Base-by-base conservation (phyloP, 2,797 vertebrate species). In the Poliocrania exsul region DNA sequence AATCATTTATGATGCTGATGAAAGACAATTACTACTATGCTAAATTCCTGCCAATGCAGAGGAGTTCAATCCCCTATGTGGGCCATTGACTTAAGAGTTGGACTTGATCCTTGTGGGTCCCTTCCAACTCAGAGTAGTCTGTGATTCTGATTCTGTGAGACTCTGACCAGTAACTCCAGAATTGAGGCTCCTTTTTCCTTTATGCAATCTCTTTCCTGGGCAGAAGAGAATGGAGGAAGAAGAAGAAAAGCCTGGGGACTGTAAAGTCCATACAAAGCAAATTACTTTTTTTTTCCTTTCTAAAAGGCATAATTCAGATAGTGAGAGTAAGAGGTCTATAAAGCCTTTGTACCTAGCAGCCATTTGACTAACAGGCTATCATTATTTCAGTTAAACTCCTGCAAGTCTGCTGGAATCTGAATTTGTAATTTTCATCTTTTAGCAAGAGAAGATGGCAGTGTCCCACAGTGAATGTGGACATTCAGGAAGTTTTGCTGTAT, bases 321-420 rank as follows among this genome's bases (percentile, higher is more conserved):
- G 53, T 42, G 21, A 16, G 51, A 82, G 21, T 84, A 61, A 73
- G 71, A 64, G 40, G 33, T 46, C 33, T 40, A 80, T 77, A 86
- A 96, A 91, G 50, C 49, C 19, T 92, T 95, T 80, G 35, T 85
- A 86, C 49, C 33, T 91, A 84, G 51, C 58, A 92, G 53, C 23
- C n/a, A 58, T 90, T 65, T 88, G 86, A 84, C 50, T 80, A 82
- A 28, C 29, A 81, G 35, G 15, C 33, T 86, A 17, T 81, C 31
- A 15, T 93, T 91, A 81, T 87, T 93, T 87, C 50, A 58, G 25
- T 80, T 90, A 89, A 89, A 77, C 24, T 80, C 44, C 80, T 91
- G 44, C 35, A 73, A 75, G 47, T 87, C 57, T 73, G 24, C 65
- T 70, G 64, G 61, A 90, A 56, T 85, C 19, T 42, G 47, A 73